These are phyloP conservation scores for Netelia inedita DNA, from an alignment of 2,888 invertebrate genomes.

Conservation along the genomic window DNA sequence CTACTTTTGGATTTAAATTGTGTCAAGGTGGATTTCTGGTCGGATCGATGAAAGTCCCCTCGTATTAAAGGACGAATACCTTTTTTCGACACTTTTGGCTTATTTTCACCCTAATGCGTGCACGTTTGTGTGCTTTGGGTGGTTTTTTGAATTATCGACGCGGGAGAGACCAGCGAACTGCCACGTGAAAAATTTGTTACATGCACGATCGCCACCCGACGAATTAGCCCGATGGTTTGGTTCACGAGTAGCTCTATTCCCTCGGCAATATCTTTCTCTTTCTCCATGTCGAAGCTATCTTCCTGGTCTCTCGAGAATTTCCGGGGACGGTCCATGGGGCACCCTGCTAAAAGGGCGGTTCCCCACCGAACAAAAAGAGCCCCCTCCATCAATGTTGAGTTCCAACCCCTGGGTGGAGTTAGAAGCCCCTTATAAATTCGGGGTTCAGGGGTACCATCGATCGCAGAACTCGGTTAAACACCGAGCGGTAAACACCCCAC, in stretches of 20 bases:
- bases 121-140: neutral
- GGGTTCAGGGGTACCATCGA: slow-evolving; percentile 67
- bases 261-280: slow-evolving; percentile 49
- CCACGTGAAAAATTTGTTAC: slow-evolving; percentile 36
- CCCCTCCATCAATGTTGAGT: slow-evolving; percentile 72
- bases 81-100: neutral
- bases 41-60: neutral
- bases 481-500: slow-evolving; percentile 70
- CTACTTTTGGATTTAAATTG: neutral
- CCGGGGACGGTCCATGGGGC: slow-evolving; percentile 73
- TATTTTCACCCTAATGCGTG: neutral
- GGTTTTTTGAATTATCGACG: slow-evolving; percentile 49
- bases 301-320: slow-evolving; percentile 61
- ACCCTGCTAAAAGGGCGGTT: slow-evolving; percentile 80
- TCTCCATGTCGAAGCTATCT: slow-evolving; percentile 19
- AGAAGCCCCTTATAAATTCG: slow-evolving; percentile 76
- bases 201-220: slow-evolving; percentile 78
- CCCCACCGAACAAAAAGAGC: slow-evolving; percentile 76
- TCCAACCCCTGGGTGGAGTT: slow-evolving; percentile 84
- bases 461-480: slow-evolving; percentile 77
- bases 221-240: slow-evolving; percentile 78
- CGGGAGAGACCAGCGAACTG: slow-evolving; percentile 19
- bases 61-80: neutral
- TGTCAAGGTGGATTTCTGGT: neutral
- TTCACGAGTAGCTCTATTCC: slow-evolving; percentile 77